phyloP scores from a whole-genome alignment of 2,888 invertebrate genomes.

The Branchipolynoe longqiensis region DNA sequence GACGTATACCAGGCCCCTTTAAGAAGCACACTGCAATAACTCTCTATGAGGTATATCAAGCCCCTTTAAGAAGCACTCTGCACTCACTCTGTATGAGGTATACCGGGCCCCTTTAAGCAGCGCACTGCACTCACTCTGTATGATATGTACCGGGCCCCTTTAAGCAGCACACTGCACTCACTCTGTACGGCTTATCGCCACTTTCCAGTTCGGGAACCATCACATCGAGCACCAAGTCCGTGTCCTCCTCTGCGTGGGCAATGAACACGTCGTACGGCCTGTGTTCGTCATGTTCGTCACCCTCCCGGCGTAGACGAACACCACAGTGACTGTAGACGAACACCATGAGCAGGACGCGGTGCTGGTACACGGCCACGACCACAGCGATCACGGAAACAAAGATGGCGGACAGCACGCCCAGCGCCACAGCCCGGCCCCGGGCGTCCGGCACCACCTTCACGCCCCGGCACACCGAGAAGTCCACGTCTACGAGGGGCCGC shows the following conservation, averaged over 20 bases:
- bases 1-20: too few species aligned
- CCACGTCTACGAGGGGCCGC: neutral
- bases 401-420: neutral
- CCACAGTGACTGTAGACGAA: neutral
- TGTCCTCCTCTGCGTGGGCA: neutral
- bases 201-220: neutral
- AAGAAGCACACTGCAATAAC: too few species aligned
- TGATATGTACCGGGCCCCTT: too few species aligned
- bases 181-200: slow-evolving; percentile 1
- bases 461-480: neutral
- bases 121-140: too few species aligned
- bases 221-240: neutral
- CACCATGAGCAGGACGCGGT: neutral
- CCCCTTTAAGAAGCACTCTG: too few species aligned
- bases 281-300: neutral
- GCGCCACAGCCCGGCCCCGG: neutral
- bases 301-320: neutral
- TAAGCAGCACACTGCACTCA: too few species aligned
- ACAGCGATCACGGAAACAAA: neutral
- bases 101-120: too few species aligned
- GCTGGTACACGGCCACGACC: neutral
- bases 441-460: neutral
- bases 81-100: too few species aligned
- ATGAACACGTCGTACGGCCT: slow-evolving; percentile 18
- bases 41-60: too few species aligned